phyloP scores from a whole-genome alignment of 2,888 invertebrate species.

The Ochropacha duplaris region DNA sequence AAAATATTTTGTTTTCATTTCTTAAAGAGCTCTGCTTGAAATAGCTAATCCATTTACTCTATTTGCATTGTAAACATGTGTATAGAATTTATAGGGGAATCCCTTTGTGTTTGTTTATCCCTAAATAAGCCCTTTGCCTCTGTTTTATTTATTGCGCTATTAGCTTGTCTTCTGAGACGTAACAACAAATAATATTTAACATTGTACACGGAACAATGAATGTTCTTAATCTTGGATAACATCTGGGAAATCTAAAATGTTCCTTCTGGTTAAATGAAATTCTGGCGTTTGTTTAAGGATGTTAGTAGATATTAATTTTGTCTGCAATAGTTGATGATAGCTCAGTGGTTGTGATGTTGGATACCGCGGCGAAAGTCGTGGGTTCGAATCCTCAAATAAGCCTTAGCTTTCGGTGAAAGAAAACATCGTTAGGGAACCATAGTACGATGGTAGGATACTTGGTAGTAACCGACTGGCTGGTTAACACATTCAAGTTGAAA shows the following conservation, averaged over 20 bases:
- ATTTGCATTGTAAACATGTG: background rate
- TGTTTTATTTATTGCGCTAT: slow-evolving; percentile 8
- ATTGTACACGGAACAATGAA: background rate
- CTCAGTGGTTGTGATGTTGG: too few species aligned
- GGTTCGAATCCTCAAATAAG: too few species aligned
- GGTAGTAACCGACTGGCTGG: too few species aligned
- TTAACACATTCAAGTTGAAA: too few species aligned
- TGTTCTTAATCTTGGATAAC: background rate
- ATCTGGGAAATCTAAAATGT: background rate
- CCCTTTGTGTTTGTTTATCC: slow-evolving; percentile 2
- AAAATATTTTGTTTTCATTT: slow-evolving; percentile 2
- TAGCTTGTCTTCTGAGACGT: slow-evolving; percentile 3
- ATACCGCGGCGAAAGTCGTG: too few species aligned
- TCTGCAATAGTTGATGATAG: too few species aligned
- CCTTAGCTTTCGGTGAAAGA: too few species aligned
- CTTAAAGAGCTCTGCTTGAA: background rate
- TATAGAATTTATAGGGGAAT: background rate
- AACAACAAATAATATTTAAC: slow-evolving; percentile 6
- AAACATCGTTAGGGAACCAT: too few species aligned
- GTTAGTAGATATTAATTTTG: too few species aligned
- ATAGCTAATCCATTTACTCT: slow-evolving; percentile 1
- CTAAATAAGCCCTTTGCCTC: slow-evolving; percentile 7
- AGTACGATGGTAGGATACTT: too few species aligned
- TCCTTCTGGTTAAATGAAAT: background rate
- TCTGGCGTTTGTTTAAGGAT: too few species aligned